Evolutionary conservation across 2,888 invertebrate species (phyloP).

Genomic region (Pandemis heparana): DNA sequence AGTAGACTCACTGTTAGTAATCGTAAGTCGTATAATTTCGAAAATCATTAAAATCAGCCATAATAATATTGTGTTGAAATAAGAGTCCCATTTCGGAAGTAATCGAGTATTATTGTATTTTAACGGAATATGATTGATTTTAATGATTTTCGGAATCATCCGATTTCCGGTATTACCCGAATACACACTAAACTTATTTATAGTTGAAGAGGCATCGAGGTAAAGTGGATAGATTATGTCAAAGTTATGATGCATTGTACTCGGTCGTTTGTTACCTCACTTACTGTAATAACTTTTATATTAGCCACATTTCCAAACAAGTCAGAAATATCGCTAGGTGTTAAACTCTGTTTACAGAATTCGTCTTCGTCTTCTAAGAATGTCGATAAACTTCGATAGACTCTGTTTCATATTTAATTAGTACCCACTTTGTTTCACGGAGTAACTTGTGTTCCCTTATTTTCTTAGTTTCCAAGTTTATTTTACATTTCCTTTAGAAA

Average conservation of each 20-base stretch:
- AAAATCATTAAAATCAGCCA: too few relatives aligned
- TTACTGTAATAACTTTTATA: not conserved
- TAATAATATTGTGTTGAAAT: too few relatives aligned
- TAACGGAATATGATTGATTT: too few relatives aligned
- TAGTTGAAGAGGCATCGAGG: constrained; percentile 1
- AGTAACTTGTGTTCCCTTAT: constrained; percentile 5
- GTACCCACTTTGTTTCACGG: constrained; percentile 13
- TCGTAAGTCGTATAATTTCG: too few relatives aligned
- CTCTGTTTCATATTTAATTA: constrained; percentile 21
- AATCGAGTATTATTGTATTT: too few relatives aligned
- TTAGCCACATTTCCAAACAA: not conserved
- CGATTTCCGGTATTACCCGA: too few relatives aligned
- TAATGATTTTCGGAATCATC: too few relatives aligned
- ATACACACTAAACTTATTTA: too few relatives aligned
- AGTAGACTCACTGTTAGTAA: too few relatives aligned
- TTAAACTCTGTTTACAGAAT: not conserved
- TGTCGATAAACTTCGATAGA: constrained; percentile 25
- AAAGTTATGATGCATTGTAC: not conserved
- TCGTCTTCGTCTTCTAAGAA: not conserved
- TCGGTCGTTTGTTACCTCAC: not conserved
- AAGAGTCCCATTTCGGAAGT: too few relatives aligned
- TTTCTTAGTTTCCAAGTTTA: constrained; percentile 21
- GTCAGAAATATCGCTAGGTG: not conserved
- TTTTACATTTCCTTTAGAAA: constrained; percentile 23
- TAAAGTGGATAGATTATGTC: not conserved